Evolutionary conservation across 2,888 invertebrate species (phyloP), one percentile per base, ranked within the genome.

Genomic region (Pasiphila rectangulata): DNA sequence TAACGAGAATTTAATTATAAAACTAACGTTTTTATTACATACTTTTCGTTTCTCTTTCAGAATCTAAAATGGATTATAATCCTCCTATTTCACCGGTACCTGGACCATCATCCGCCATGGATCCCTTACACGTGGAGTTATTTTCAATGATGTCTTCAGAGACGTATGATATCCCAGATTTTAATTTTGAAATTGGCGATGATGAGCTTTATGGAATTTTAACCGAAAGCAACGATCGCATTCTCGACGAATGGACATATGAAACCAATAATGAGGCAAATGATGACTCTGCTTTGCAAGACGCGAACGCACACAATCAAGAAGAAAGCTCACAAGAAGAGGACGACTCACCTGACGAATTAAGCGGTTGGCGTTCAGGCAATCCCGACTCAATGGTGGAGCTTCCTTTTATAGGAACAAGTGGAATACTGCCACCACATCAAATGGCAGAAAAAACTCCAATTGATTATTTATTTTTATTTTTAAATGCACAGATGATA

Each of bases 181-280:
- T 51, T 35, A 39, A 46, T 41, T 10, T 45, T 23, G 23, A 23
- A 37, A 23, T 38, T 32, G 24, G 40, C 40, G 45, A 44, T 24
- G 46, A 30, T 27, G 49, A 53, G 30, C 38, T 53, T 17, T 53
- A 49, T 29, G 49, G 53, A 41, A 49, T 53, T 49, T 46, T 53
- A 34, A 40, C 39, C 42, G 45, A 19, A 16, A 38, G 32, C 32
- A 35, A 25, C 25, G 46, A 40, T 35, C 9, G 25, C 35, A 39
- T 41, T 30, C 21, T 46, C 41, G 54, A 50, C 25, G 46, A 53
- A 23, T 23, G 23, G 23, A 23, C 23, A 23, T n/a, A 23, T 23
- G 23, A 23, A 23, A 23, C 23, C 23, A n/a, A n/a, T n/a, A 46
- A 43, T 43, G 46, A 25, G 43, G 54, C 44, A 50, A 47, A 49